Conservation (phyloP, 2,797 vertebrate species). For the Mergus octosetaceus region DNA sequence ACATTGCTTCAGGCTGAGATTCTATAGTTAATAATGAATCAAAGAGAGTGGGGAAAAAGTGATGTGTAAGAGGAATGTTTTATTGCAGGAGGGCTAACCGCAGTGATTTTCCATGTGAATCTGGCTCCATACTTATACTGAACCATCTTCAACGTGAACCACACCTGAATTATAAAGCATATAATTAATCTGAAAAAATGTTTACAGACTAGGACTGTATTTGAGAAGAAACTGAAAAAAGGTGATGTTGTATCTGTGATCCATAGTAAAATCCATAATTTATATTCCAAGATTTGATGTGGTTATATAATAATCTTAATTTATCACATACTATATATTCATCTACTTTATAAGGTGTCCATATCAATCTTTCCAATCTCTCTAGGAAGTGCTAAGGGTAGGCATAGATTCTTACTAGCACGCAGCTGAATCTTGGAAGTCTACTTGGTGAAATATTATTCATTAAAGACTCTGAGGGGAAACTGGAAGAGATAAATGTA, state of each 20-base stretch:
- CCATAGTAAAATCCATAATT: not conserved
- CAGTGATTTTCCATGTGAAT: not conserved
- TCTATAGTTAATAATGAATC: not conserved
- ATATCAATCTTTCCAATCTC: not conserved
- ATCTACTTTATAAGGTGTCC: not conserved
- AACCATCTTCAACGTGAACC: not conserved
- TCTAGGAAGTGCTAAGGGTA: not conserved
- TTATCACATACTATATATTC: not conserved
- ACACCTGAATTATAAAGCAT: not conserved
- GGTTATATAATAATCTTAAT: not conserved
- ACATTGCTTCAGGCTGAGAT: not conserved
- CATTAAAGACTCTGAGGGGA: not conserved
- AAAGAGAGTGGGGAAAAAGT: not conserved
- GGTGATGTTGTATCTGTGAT: not conserved
- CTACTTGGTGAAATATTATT: not conserved
- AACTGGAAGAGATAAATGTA: not conserved
- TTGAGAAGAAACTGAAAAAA: not conserved
- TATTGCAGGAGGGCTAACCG: not conserved
- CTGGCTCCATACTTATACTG: not conserved
- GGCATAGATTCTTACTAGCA: not conserved
- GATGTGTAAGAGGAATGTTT: not conserved
- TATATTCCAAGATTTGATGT: not conserved
- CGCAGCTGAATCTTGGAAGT: not conserved
- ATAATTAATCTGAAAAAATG: not conserved
- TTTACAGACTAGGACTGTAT: not conserved